A percentile compares a stretch with the other conserved stretches of the same genome.
Conservation (phyloP, 2,888 invertebrate genomes). For the Morinoia aosen region DNA sequence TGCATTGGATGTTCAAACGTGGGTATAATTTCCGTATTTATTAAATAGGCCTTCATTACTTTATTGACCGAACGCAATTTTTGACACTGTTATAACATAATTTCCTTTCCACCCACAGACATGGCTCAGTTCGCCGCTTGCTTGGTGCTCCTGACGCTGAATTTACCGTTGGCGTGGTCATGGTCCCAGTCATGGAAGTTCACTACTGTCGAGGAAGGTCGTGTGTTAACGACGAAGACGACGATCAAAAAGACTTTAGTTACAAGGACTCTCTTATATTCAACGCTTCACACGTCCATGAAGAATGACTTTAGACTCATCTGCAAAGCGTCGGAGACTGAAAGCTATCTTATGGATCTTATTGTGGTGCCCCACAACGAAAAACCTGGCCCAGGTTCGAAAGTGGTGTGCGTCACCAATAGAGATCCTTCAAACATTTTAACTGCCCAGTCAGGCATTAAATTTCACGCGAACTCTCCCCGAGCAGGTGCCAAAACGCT, state of each 20-base stretch:
- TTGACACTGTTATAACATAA: background rate
- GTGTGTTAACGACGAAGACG: background rate
- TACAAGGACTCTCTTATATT: background rate
- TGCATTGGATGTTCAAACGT: no score
- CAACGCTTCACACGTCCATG: background rate
- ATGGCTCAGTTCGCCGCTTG: background rate
- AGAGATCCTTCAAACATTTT: background rate
- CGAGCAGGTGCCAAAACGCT: background rate
- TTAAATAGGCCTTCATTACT: no score
- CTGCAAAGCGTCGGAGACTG: background rate
- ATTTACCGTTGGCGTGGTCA: background rate
- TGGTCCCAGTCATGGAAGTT: background rate
- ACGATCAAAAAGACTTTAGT: background rate
- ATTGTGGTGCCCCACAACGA: slow-evolving; percentile 34
- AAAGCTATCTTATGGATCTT: background rate
- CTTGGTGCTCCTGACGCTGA: background rate
- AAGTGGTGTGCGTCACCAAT: background rate
- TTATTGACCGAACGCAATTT: no score
- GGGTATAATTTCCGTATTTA: no score
- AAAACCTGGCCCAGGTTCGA: background rate
- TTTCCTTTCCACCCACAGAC: background rate
- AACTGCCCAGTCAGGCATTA: slow-evolving; percentile 1
- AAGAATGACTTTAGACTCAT: background rate
- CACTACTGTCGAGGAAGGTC: background rate
- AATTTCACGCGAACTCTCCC: background rate